Evolutionary conservation across 1,140 invertebrate species (phyloP), one percentile per base, ranked within the genome.

Genomic region (Mamestra configurata): DNA sequence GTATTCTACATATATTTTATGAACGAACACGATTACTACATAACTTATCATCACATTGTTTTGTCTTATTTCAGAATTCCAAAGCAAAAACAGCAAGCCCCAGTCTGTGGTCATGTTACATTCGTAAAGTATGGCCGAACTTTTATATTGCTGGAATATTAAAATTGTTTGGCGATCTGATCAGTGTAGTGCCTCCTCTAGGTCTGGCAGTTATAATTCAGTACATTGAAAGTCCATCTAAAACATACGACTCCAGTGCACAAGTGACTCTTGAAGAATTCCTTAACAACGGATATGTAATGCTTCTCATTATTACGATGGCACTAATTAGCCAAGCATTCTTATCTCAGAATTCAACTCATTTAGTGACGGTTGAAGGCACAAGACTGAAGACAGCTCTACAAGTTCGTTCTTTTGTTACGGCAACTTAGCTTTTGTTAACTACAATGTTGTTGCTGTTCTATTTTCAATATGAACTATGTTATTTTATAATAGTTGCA

Each of bases 261-360:
- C 82, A 85, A 70, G 91, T 95, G 22, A 90, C 90, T 4, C 43
- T 94, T 22, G 75, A 88, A 31, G 96, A 98, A 89, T 97, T 98
- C 83, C 84, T 97, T 59, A 94, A 93, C 79, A 98, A 98, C 94
- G 98, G 98, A 18, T 98, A 98, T 93, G 96, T 97, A 15, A 96
- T 98, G 94, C 96, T 97, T 27, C 91, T 97, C 61, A 89, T 98
- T 13, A 96, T 98, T 46, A 96, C 98, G 22, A 72, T 98, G 13
- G 96, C 97, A n/a, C 96, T 97, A 8, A 87, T 98, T 46, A 93
- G 97, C 20, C 98, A 98, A 94, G 97, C 97, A 80, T 97, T 97
- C 31, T 95, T 98, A 64, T 98, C 98, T n/a, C 98, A 98, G 95
- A 96, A 97, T 73, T 98, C 98, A 15, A 97, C 97, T 77, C 98